Conservation (phyloP, 64 coral and sea anemone species). For the Exaiptasia diaphana region DNA sequence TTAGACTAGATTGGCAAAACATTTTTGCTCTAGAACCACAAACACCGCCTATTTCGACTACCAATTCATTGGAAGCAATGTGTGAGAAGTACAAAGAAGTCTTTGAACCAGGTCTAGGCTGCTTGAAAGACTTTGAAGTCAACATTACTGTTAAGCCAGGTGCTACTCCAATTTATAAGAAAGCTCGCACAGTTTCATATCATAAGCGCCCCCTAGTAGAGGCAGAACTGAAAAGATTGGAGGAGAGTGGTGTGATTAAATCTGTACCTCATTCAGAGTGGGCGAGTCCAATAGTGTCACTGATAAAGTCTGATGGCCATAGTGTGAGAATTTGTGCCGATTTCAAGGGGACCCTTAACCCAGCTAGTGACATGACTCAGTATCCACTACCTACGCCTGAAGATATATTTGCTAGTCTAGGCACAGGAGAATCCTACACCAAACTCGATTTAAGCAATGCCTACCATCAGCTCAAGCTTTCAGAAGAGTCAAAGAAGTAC, state of each 20-base stretch:
- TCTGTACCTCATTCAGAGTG: slow-evolving; percentile 42
- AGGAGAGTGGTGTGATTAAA: slow-evolving; percentile 41
- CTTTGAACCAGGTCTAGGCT: slow-evolving; percentile 17
- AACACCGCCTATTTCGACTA: not conserved
- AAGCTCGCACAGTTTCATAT: slow-evolving; percentile 33
- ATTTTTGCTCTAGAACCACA: not conserved
- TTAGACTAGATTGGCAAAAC: not conserved
- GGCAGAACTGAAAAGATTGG: not conserved
- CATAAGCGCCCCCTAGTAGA: slow-evolving; percentile 12
- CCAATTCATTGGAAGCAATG: not conserved
- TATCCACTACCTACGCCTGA: slow-evolving; percentile 26
- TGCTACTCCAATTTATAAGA: not conserved
- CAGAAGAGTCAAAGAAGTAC: slow-evolving; percentile 5
- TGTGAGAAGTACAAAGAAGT: slow-evolving; percentile 31
- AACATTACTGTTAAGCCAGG: slow-evolving; percentile 12
- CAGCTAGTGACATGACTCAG: slow-evolving; percentile 16
- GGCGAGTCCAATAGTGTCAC: slow-evolving; percentile 52
- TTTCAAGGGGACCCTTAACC: slow-evolving; percentile 50
- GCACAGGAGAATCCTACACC: not conserved
- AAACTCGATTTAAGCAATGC: slow-evolving; percentile 8
- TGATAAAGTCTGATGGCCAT: slow-evolving; percentile 23
- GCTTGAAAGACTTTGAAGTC: slow-evolving; percentile 28
- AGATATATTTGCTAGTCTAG: not conserved
- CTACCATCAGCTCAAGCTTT: slow-evolving; percentile 47
- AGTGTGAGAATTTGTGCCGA: slow-evolving; percentile 48